Conservation (phyloP, 2,113 vertebrate genomes). For the Hippocampus mohnikei region DNA sequence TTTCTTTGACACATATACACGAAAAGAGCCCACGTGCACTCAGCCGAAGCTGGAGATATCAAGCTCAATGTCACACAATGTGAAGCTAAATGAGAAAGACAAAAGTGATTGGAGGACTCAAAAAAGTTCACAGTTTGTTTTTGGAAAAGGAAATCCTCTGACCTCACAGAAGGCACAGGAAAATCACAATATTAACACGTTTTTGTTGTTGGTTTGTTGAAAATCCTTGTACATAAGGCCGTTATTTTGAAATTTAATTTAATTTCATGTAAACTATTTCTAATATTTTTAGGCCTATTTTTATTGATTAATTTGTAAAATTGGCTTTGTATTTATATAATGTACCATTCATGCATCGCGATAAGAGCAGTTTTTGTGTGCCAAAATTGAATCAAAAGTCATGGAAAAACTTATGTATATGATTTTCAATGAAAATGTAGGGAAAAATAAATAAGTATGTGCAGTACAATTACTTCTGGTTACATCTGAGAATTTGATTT, state of each 20-base stretch:
- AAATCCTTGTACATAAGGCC: neutral
- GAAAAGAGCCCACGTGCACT: slow-evolving; percentile 1
- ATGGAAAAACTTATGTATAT: neutral
- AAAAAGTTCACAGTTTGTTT: slow-evolving; percentile 27
- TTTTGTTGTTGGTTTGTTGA: neutral
- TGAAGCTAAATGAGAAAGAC: neutral
- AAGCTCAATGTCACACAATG: neutral
- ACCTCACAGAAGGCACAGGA: neutral
- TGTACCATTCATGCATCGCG: no score
- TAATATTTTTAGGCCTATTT: no score
- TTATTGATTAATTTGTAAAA: no score
- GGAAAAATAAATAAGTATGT: neutral
- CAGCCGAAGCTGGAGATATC: neutral
- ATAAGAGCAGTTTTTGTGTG: no score
- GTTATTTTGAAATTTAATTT: neutral
- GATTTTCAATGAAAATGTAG: neutral
- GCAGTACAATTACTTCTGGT: neutral
- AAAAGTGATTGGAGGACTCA: slow-evolving; percentile 6
- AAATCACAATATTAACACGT: neutral
- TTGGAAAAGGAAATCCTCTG: neutral
- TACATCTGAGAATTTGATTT: neutral
- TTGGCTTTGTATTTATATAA: neutral
- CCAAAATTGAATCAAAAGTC: neutral
- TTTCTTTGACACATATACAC: slow-evolving; percentile 6
- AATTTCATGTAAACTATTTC: no score